phyloP scores from a whole-genome alignment of 2,113 vertebrate species.

The Monopterus albus region DNA sequence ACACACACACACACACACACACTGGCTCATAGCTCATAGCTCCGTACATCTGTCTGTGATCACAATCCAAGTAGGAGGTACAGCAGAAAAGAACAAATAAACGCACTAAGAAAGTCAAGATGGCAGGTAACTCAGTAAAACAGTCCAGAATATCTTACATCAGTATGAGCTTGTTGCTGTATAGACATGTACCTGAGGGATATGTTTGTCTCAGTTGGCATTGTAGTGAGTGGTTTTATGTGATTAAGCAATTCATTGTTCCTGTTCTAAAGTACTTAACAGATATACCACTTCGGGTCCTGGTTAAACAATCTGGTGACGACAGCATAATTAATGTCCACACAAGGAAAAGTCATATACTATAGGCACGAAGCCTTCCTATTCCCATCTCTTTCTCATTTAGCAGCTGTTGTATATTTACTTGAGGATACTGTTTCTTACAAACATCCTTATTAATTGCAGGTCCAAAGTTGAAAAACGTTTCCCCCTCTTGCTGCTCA shows the following conservation, averaged over 20 bases:
- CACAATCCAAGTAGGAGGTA: slow-evolving; percentile 10
- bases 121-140: background rate
- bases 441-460: background rate
- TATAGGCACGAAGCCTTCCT: background rate
- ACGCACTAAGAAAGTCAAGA: background rate
- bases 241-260: slow-evolving; percentile 53
- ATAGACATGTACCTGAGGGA: slow-evolving; percentile 21
- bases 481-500: slow-evolving; percentile 54
- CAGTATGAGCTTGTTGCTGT: slow-evolving; percentile 13
- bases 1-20: background rate
- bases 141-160: too few species aligned
- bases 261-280: slow-evolving; percentile 48
- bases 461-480: slow-evolving; percentile 7
- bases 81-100: background rate
- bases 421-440: background rate
- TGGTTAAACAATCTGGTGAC: slow-evolving; percentile 25
- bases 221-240: slow-evolving; percentile 35
- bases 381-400: background rate
- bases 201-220: slow-evolving; percentile 25
- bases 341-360: slow-evolving; percentile 18
- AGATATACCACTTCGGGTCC: slow-evolving; percentile 14
- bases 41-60: slow-evolving; percentile 52
- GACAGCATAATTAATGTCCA: background rate
- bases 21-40: too few species aligned
- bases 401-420: background rate